Conservation (phyloP, 92 coral and sea anemone species). For the Bergia sp. region DNA sequence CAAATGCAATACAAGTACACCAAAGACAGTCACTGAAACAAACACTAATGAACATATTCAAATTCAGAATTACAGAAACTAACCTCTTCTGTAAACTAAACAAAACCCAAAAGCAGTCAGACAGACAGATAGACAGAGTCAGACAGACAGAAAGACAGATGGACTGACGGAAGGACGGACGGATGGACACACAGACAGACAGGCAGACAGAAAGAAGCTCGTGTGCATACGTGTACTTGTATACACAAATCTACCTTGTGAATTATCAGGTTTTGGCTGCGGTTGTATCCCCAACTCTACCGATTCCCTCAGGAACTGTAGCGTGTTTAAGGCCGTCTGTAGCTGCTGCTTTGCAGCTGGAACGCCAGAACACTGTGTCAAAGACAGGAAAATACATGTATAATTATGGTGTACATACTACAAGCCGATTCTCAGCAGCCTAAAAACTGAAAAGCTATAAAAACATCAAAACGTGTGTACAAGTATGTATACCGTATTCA, state of each 20-base stretch:
- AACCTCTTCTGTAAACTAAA: too few relatives aligned
- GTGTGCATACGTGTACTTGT: neutral
- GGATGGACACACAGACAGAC: too few relatives aligned
- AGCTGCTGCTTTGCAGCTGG: slow-evolving; percentile 74
- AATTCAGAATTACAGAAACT: too few relatives aligned
- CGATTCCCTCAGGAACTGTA: slow-evolving; percentile 70
- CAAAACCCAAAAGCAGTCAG: too few relatives aligned
- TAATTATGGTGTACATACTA: neutral
- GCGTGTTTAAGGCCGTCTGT: slow-evolving; percentile 47
- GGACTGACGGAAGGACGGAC: too few relatives aligned
- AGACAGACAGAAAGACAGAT: too few relatives aligned
- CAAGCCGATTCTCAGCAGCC: neutral
- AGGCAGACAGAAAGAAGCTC: too few relatives aligned
- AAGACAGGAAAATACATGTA: neutral
- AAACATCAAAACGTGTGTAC: too few relatives aligned
- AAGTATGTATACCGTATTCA: neutral
- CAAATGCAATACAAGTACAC: neutral
- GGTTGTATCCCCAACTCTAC: slow-evolving; percentile 66
- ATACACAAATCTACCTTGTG: slow-evolving; percentile 22
- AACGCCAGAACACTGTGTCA: slow-evolving; percentile 72
- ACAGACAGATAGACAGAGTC: too few relatives aligned
- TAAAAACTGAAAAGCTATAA: too few relatives aligned
- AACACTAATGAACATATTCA: neutral
- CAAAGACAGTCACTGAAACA: neutral
- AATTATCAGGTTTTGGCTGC: slow-evolving; percentile 26